These are phyloP conservation scores for Eupithecia pulchellata DNA, from an alignment of 2,888 invertebrate genomes.

Conservation along the genomic window DNA sequence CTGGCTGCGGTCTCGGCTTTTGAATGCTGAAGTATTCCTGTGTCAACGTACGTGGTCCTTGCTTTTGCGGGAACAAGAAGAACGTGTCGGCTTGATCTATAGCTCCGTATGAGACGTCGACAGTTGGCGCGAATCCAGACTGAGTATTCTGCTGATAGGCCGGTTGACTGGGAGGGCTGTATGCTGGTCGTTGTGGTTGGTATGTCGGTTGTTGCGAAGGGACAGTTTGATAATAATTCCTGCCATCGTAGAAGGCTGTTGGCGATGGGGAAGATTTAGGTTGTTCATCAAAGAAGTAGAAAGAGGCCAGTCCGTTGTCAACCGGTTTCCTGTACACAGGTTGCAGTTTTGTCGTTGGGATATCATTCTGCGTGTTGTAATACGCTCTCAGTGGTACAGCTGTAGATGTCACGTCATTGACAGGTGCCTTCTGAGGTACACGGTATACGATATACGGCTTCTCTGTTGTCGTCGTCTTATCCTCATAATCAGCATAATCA, in stretches of 20 bases:
- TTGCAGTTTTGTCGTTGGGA: slow-evolving; percentile 82
- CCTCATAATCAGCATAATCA: slow-evolving; percentile 80
- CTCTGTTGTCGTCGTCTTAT: slow-evolving; percentile 72
- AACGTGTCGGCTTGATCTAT: slow-evolving; percentile 78
- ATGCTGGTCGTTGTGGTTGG: slow-evolving; percentile 46
- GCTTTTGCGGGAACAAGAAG: slow-evolving; percentile 81
- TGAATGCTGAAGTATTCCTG: slow-evolving; percentile 84
- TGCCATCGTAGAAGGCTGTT: slow-evolving; percentile 77
- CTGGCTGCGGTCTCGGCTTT: slow-evolving; percentile 72
- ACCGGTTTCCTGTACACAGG: slow-evolving; percentile 79
- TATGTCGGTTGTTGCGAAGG: slow-evolving; percentile 46
- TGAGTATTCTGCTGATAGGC: slow-evolving; percentile 65
- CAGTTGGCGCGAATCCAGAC: slow-evolving; percentile 67
- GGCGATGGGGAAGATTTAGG: slow-evolving; percentile 85
- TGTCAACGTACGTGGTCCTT: slow-evolving; percentile 79
- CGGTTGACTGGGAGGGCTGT: slow-evolving; percentile 16
- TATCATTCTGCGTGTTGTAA: slow-evolving; percentile 84
- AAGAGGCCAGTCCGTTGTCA: slow-evolving; percentile 84
- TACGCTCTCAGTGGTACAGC: slow-evolving; percentile 87
- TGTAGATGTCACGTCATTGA: slow-evolving; percentile 83
- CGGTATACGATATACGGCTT: slow-evolving; percentile 83
- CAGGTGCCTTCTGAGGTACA: slow-evolving; percentile 73
- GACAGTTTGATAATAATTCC: slow-evolving; percentile 78
- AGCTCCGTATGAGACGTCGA: slow-evolving; percentile 78
- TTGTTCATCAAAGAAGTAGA: slow-evolving; percentile 89